These are phyloP conservation scores for Enteromius thamalakanensis DNA, from an alignment of 2,797 vertebrate species.

Conservation along the genomic window DNA sequence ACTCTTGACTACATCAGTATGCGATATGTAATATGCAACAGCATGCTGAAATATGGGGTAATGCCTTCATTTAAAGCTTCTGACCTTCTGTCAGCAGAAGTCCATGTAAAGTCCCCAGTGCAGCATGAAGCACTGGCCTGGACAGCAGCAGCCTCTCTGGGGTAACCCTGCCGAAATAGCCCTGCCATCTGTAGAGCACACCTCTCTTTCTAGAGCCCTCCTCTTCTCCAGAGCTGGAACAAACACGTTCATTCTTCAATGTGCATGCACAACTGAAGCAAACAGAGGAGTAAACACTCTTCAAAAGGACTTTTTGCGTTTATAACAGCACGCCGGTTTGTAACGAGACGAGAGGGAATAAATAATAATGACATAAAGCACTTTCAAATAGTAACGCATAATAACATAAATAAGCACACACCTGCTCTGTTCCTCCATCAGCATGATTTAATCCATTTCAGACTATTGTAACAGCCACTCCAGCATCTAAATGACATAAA, in stretches of 20 bases:
- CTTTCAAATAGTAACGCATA: background rate
- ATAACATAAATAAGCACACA: background rate
- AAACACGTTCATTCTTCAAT: background rate
- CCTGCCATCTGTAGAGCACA: slow-evolving; percentile 86
- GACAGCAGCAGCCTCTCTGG: slow-evolving; percentile 84
- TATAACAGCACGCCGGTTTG: background rate
- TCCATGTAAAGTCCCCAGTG: slow-evolving; percentile 88
- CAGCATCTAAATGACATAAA: slow-evolving; percentile 14
- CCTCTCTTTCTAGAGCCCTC: slow-evolving; percentile 83
- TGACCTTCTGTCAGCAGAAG: slow-evolving; percentile 88
- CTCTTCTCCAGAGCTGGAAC: slow-evolving; percentile 70
- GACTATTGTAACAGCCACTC: slow-evolving; percentile 14
- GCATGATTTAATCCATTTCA: slow-evolving; percentile 33
- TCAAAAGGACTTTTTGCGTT: background rate
- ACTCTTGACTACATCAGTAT: background rate
- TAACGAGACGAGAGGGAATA: background rate
- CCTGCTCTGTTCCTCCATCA: slow-evolving; percentile 55
- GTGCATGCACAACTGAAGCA: background rate
- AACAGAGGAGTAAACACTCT: background rate
- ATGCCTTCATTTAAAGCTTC: background rate
- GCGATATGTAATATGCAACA: too few relatives aligned
- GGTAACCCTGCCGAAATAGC: slow-evolving; percentile 73
- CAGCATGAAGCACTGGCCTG: slow-evolving; percentile 86
- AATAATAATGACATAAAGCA: background rate
- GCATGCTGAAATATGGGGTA: background rate